phyloP scores from a whole-genome alignment of 2,888 invertebrate species.

The Aporophyla lueneburgensis region DNA sequence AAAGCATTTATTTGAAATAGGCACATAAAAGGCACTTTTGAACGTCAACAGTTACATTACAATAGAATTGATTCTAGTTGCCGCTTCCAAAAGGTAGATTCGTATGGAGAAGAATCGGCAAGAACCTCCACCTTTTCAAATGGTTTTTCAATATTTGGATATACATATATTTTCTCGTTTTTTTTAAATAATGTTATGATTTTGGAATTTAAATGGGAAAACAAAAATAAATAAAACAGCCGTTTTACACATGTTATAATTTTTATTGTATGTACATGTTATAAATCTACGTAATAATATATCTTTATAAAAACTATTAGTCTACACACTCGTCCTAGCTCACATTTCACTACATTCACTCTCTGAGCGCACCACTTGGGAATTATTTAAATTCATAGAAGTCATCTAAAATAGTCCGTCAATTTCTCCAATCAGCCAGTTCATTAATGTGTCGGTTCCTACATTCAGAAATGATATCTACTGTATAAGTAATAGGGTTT shows the following conservation, averaged over 20 bases:
- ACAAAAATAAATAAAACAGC: slow-evolving; percentile 69
- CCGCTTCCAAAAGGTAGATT: too few species aligned
- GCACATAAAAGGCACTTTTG: too few species aligned
- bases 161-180: too few species aligned
- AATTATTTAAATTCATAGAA: slow-evolving; percentile 18
- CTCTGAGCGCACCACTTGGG: slow-evolving; percentile 21
- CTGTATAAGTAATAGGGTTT: rapidly evolving
- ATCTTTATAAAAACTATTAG: slow-evolving; percentile 78
- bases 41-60: too few species aligned
- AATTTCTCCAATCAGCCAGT: neutral
- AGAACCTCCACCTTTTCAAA: too few species aligned
- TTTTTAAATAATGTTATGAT: neutral
- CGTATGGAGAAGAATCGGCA: too few species aligned
- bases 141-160: too few species aligned
- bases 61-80: too few species aligned
- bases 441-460: neutral
- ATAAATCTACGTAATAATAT: slow-evolving; percentile 77
- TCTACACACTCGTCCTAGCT: slow-evolving; percentile 67
- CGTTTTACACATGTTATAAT: slow-evolving; percentile 75
- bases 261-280: slow-evolving; percentile 83
- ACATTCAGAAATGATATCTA: neutral
- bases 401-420: neutral
- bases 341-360: slow-evolving; percentile 53
- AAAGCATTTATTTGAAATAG: too few species aligned
- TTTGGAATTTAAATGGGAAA: neutral